These are phyloP conservation scores for Cepaea nemoralis DNA, from an alignment of 1,140 invertebrate genomes.

Conservation along the genomic window DNA sequence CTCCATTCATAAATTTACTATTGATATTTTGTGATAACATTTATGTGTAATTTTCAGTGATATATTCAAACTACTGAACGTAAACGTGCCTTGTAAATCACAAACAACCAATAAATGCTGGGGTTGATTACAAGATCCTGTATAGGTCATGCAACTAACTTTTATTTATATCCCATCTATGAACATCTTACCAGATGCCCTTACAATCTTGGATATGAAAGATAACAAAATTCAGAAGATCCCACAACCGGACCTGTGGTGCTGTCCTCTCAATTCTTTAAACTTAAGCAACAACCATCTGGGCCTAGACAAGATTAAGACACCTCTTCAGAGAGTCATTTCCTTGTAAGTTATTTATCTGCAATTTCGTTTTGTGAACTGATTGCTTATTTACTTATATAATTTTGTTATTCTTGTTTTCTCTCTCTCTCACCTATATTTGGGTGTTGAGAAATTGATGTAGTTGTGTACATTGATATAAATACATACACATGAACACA, in stretches of 20 bases:
- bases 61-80: too few relatives aligned
- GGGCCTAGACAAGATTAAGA: neutral
- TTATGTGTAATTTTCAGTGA: too few relatives aligned
- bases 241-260: neutral
- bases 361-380: neutral
- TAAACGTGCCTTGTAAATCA: too few relatives aligned
- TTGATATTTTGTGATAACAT: too few relatives aligned
- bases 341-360: slow-evolving; percentile 12
- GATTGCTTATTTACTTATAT: neutral
- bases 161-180: too few relatives aligned
- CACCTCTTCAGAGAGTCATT: slow-evolving; percentile 6
- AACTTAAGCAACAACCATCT: slow-evolving; percentile 28
- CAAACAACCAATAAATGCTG: too few relatives aligned
- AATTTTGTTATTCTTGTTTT: neutral
- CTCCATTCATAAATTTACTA: too few relatives aligned
- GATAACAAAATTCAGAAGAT: slow-evolving; percentile 4
- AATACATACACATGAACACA: too few relatives aligned
- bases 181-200: neutral
- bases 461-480: too few relatives aligned
- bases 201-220: slow-evolving; percentile 14
- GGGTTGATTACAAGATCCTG: too few relatives aligned
- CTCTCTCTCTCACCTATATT: neutral
- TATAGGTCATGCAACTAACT: too few relatives aligned
- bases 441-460: too few relatives aligned
- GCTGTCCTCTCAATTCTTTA: slow-evolving; percentile 23